phyloP scores from a whole-genome alignment of 2,888 invertebrate genomes.

The Cancer borealis region DNA sequence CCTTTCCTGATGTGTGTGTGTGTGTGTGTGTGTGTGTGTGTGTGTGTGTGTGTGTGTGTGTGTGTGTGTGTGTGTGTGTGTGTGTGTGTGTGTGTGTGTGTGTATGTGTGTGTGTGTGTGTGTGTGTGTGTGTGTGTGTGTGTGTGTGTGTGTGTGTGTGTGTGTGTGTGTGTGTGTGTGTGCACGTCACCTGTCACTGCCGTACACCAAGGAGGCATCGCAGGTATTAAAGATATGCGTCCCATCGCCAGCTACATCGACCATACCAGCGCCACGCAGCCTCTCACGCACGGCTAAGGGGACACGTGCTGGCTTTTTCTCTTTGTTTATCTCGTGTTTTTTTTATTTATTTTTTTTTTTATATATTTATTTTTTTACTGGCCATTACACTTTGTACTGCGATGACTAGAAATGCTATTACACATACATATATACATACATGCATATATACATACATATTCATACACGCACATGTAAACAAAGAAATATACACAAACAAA shows the following conservation, averaged over 20 bases:
- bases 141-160: too few relatives aligned
- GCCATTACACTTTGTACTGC: neutral
- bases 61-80: neutral
- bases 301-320: neutral
- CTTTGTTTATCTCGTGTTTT: neutral
- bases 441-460: neutral
- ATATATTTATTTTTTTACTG: neutral
- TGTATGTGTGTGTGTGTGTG: too few relatives aligned
- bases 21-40: too few relatives aligned
- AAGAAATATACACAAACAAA: too few relatives aligned
- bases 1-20: too few relatives aligned
- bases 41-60: too few relatives aligned
- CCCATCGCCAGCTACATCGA: neutral
- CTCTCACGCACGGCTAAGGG: neutral
- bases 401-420: neutral
- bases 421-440: neutral
- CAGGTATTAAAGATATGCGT: conserved; percentile 8
- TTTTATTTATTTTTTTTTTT: neutral
- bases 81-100: too few relatives aligned
- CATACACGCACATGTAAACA: too few relatives aligned
- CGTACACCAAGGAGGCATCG: neutral
- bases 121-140: too few relatives aligned
- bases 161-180: neutral
- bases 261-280: neutral
- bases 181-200: neutral